A percentile compares a stretch with the other conserved stretches of the same genome.
Conservation (phyloP, 1,140 invertebrate genomes). For the Pseudomyrmex dendroicus region DNA sequence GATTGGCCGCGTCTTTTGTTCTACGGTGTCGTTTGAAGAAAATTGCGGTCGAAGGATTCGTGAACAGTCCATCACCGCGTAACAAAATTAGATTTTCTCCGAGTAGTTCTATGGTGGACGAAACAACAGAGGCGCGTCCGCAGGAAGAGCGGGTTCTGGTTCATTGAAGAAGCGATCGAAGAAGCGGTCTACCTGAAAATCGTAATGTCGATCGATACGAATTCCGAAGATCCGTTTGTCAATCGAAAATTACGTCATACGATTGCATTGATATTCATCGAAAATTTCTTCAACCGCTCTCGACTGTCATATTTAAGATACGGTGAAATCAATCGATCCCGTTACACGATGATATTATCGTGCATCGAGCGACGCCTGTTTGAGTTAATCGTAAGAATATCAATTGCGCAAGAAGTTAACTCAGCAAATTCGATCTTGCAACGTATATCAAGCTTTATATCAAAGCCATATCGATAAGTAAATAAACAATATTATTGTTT, state of each 20-base stretch:
- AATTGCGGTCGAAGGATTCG: constrained; percentile 4
- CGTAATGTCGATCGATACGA: background rate
- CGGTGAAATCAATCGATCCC: background rate
- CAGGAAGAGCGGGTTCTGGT: constrained; percentile 47
- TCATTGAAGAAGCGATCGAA: constrained; percentile 51
- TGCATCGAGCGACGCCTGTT: background rate
- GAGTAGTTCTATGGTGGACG: background rate
- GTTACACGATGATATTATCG: constrained; percentile 5
- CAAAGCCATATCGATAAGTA: no score
- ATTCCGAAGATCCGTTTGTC: background rate
- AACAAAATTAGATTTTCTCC: constrained; percentile 24
- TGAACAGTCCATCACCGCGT: background rate
- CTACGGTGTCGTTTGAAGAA: constrained; percentile 1
- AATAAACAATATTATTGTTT: no score
- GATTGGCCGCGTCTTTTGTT: constrained; percentile 31
- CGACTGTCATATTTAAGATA: constrained; percentile 5
- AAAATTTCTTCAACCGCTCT: background rate
- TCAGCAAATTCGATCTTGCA: background rate
- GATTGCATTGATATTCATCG: background rate
- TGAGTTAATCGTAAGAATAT: background rate
- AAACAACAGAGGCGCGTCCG: background rate
- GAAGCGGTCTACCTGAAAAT: constrained; percentile 15
- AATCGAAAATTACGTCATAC: background rate
- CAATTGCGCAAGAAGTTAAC: background rate
- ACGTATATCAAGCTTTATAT: background rate